phyloP scores from a whole-genome alignment of 1,140 invertebrate species.

The Phymorhynchus buccinoides region DNA sequence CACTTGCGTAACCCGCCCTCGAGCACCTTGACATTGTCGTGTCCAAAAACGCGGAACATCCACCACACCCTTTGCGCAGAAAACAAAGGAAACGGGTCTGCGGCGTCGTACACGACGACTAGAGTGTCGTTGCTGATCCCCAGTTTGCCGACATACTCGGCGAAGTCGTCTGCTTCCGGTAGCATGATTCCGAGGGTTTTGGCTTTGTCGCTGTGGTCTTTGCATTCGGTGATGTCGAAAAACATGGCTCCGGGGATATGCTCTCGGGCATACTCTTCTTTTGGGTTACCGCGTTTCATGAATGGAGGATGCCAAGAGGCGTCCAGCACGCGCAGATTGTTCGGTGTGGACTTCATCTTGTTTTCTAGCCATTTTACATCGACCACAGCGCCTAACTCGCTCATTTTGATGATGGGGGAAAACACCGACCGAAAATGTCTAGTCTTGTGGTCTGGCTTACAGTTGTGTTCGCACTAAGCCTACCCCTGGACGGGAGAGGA shows the following conservation, averaged over 20 bases:
- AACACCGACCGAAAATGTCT: too few species aligned
- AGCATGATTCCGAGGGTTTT: slow-evolving; percentile 59
- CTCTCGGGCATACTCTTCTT: slow-evolving; percentile 57
- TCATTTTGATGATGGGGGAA: neutral
- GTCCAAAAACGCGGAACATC: slow-evolving; percentile 69
- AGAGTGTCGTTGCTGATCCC: slow-evolving; percentile 67
- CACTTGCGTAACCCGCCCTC: slow-evolving; percentile 69
- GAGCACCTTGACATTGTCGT: slow-evolving; percentile 63
- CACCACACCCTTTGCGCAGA: slow-evolving; percentile 70
- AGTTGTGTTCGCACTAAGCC: too few species aligned
- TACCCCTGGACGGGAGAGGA: too few species aligned
- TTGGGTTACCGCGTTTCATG: slow-evolving; percentile 53
- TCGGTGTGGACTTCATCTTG: neutral
- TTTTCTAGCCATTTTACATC: slow-evolving; percentile 52
- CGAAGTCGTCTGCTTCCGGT: slow-evolving; percentile 62
- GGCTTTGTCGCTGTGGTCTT: slow-evolving; percentile 51
- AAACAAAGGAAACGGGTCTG: slow-evolving; percentile 62
- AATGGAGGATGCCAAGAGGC: slow-evolving; percentile 64
- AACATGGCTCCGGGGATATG: slow-evolving; percentile 69
- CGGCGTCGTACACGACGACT: slow-evolving; percentile 70
- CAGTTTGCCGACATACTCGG: slow-evolving; percentile 64
- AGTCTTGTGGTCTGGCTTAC: too few species aligned
- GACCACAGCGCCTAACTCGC: slow-evolving; percentile 39
- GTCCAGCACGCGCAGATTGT: slow-evolving; percentile 61
- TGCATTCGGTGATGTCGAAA: slow-evolving; percentile 69